Base-by-base conservation (phyloP, 2,113 vertebrate genomes). In the Toxotes jaculatrix region DNA sequence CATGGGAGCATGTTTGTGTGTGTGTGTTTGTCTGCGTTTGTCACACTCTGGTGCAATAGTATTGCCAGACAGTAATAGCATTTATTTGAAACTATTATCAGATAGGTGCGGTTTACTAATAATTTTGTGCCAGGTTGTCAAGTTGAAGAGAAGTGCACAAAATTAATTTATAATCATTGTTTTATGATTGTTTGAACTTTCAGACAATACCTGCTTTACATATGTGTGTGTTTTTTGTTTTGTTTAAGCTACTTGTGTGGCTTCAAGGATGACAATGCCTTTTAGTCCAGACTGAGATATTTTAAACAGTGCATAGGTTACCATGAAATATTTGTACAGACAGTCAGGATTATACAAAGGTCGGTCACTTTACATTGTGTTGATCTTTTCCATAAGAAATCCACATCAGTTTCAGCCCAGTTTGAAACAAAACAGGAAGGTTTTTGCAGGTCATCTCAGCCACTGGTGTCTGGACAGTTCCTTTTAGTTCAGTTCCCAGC, bases 21-120 rank as follows among this genome's bases (percentile, higher is more conserved):
- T 79, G 27, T 27, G 27, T 27, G 27, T 27, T 57, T 73, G 42
- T 77, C 23, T 32, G 17, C 9, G 3, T 77, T 76, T 83, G 51
- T 84, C 66, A 74, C 38, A 80, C 47, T 23, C n/a, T 51, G 23
- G 27, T 78, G 38, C 85, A 82, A 78, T 43, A 49, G 7, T n/a
- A 57, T 23, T 67, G 32, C 32, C 67, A 59, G 19, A 67, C n/a
- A 53, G 47, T 36, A 63, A 65, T 40, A 57, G n/a, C 36, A 65
- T 77, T 59, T 56, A 83, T 82, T 82, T 74, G 0, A 76, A 80
- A 63, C 19, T 19, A 36, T 73, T 32, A 73, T 62, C 19, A 55
- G 36, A 51, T 17, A 17, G 4, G 27, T 27, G 2, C 38, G 16
- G 8, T 71, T 88, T 59, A 77, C 63, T 36, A 14, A 55, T 45